phyloP scores from a whole-genome alignment of 2,113 vertebrate species.

The Mormyrus iriodes region DNA sequence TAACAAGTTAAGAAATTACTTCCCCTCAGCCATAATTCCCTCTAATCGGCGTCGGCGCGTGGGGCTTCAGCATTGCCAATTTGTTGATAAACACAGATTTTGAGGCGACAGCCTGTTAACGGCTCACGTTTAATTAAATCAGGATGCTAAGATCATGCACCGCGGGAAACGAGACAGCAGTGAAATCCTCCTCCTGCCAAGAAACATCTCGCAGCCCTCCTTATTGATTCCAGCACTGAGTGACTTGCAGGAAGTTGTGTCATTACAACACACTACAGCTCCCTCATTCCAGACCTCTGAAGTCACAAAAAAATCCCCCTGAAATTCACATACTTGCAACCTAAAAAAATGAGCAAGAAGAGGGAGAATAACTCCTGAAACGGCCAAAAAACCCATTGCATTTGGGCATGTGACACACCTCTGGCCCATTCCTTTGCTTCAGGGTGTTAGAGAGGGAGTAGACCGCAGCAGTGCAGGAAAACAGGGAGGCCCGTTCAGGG shows the following conservation, averaged over 20 bases:
- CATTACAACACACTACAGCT: neutral
- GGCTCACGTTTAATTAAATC: neutral
- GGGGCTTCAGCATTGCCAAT: neutral
- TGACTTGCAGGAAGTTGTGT: neutral
- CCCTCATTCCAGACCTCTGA: slow-evolving; percentile 20
- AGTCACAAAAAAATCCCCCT: neutral
- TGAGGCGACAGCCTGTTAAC: neutral
- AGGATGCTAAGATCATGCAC: neutral
- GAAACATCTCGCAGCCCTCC: neutral
- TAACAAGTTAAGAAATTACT: neutral
- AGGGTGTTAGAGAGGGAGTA: neutral
- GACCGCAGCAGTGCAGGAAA: neutral
- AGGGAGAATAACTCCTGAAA: neutral
- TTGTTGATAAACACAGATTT: neutral
- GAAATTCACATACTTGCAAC: neutral
- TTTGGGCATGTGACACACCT: neutral
- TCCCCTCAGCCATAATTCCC: neutral
- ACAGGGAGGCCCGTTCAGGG: neutral
- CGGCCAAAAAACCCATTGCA: neutral
- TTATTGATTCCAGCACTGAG: neutral
- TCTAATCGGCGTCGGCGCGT: neutral
- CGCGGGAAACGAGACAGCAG: neutral
- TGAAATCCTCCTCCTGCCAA: neutral
- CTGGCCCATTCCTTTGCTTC: neutral
- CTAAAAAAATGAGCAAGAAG: neutral